A percentile compares a stretch with the other conserved stretches of the same genome.
Conservation (phyloP, 2,797 vertebrate genomes). For the Acestrorhynchus altus region DNA sequence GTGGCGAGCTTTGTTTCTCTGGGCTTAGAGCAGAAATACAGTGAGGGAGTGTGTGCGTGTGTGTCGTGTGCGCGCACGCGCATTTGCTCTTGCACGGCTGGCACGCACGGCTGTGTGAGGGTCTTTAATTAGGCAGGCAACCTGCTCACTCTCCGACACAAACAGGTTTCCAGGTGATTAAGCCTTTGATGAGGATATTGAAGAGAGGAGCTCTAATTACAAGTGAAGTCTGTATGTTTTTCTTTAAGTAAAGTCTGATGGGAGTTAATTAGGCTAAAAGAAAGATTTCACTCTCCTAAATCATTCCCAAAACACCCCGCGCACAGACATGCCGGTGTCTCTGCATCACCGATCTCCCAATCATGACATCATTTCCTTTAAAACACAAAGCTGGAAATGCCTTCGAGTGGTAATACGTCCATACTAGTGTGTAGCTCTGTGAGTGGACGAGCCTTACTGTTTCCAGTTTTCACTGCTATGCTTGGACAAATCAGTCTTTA, state of each 20-base stretch:
- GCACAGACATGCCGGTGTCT: not conserved
- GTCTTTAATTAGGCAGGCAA: constrained; percentile 69
- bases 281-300: constrained; percentile 6
- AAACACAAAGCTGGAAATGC: not conserved
- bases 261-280: constrained; percentile 65
- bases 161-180: constrained; percentile 71
- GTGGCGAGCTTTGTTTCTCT: no score
- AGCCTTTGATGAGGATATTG: constrained; percentile 65
- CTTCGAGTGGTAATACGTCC: not conserved
- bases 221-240: constrained; percentile 60
- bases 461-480: no score
- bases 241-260: constrained; percentile 61
- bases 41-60: no score
- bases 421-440: not conserved
- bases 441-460: no score
- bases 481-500: no score
- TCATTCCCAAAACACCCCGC: not conserved
- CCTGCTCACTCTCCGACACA: constrained; percentile 56
- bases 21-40: no score
- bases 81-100: not conserved
- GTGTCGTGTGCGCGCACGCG: not conserved
- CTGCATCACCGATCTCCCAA: not conserved
- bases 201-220: constrained; percentile 69
- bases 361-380: not conserved
- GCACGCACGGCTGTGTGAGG: constrained; percentile 39